Evolutionary conservation across 64 coral and sea anemone species (phyloP).

Genomic region (Actinia equina): DNA sequence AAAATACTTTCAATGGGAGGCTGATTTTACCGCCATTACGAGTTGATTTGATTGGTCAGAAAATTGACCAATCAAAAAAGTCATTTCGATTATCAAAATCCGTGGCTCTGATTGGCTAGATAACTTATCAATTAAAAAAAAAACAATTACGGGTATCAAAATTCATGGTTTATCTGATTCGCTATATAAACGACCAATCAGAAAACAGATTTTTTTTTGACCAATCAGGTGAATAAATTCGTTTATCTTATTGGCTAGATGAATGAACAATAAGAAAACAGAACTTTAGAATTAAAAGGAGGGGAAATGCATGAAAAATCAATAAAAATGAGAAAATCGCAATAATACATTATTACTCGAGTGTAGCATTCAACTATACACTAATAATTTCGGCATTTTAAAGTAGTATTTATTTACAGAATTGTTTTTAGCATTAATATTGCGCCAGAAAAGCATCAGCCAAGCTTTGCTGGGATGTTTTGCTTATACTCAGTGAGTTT

Average conservation of each 20-base stretch:
- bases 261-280: neutral
- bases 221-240: neutral
- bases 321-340: neutral
- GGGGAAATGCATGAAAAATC: neutral
- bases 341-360: neutral
- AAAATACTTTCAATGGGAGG: no score
- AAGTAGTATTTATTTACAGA: neutral
- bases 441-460: constrained; percentile 35
- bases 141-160: no score
- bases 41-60: no score
- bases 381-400: neutral
- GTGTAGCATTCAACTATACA: neutral
- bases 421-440: neutral
- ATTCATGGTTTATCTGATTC: no score
- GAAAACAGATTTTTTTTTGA: no score
- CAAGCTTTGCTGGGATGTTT: constrained; percentile 42
- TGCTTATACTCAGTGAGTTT: constrained; percentile 62
- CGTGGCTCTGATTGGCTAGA: neutral
- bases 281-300: neutral
- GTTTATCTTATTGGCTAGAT: neutral
- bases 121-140: neutral
- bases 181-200: no score
- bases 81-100: neutral
- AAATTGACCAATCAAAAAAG: neutral
- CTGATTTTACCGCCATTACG: no score